Evolutionary conservation across 2,888 invertebrate species (phyloP).

Genomic region (Drosophila suboccidentalis): DNA sequence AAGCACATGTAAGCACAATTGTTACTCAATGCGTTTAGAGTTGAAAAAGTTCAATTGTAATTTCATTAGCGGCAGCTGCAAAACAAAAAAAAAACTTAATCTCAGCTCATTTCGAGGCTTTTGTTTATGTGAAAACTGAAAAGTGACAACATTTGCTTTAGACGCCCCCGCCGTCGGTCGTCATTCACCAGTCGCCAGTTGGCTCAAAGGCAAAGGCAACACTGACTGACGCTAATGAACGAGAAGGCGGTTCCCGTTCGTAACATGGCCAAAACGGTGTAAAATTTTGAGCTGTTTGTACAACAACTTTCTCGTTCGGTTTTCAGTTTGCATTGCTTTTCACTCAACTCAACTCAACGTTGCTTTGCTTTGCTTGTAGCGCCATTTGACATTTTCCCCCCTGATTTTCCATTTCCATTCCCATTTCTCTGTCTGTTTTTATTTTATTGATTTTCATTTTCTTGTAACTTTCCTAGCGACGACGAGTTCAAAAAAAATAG

Average conservation of each 20-base stretch:
- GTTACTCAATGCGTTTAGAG: not conserved
- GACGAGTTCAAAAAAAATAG: slow-evolving; percentile 20
- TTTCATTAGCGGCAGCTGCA: slow-evolving; percentile 5
- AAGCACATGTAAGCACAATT: slow-evolving; percentile 1
- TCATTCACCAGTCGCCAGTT: not conserved
- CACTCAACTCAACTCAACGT: slow-evolving; percentile 23
- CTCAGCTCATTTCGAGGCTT: slow-evolving; percentile 8
- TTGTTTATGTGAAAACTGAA: slow-evolving; percentile 27
- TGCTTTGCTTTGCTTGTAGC: slow-evolving; percentile 30
- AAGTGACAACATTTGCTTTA: slow-evolving; percentile 19
- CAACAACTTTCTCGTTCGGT: slow-evolving; percentile 66
- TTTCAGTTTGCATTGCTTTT: slow-evolving; percentile 51
- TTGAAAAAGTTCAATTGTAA: slow-evolving; percentile 9
- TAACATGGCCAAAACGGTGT: slow-evolving; percentile 41
- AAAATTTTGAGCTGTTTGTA: slow-evolving; percentile 21
- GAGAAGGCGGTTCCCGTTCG: slow-evolving; percentile 40
- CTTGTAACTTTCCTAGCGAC: slow-evolving; percentile 28
- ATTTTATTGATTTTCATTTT: slow-evolving; percentile 49
- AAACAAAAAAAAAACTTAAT: not conserved
- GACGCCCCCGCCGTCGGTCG: slow-evolving; percentile 1
- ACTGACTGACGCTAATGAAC: slow-evolving; percentile 50
- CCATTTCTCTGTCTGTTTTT: slow-evolving; percentile 16
- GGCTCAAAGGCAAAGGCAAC: not conserved
- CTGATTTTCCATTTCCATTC: slow-evolving; percentile 20
- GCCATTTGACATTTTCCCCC: slow-evolving; percentile 50